These are phyloP conservation scores for Trichogramma dendrolimi DNA, from an alignment of 2,888 invertebrate genomes.

Conservation along the genomic window DNA sequence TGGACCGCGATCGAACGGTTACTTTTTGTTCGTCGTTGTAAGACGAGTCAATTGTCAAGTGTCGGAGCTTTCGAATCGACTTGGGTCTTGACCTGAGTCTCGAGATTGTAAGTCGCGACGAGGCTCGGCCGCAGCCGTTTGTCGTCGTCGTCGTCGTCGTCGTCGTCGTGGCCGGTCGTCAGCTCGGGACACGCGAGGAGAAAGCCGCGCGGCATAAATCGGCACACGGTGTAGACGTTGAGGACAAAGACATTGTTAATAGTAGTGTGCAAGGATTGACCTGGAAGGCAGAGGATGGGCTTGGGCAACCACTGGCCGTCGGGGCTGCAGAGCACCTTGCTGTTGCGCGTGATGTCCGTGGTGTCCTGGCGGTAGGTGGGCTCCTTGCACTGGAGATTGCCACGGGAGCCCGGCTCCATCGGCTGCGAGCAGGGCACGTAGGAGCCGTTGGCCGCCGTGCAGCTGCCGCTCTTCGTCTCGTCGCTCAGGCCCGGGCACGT, in stretches of 20 bases:
- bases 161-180: no score
- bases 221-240: no score
- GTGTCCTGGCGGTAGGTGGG: slow-evolving; percentile 38
- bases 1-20: no score
- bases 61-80: no score
- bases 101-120: no score
- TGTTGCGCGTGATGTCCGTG: slow-evolving; percentile 21
- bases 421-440: neutral
- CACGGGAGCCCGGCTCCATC: slow-evolving; percentile 31
- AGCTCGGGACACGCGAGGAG: no score
- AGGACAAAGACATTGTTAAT: slow-evolving; percentile 26
- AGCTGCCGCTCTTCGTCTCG: slow-evolving; percentile 34
- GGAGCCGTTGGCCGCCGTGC: slow-evolving; percentile 24
- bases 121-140: no score
- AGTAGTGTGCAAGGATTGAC: slow-evolving; percentile 40
- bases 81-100: no score
- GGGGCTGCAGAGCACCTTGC: slow-evolving; percentile 38
- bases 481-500: slow-evolving; percentile 38
- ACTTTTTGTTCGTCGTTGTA: no score
- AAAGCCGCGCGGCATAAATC: no score
- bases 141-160: no score
- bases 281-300: slow-evolving; percentile 47
- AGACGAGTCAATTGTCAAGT: no score
- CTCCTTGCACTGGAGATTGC: slow-evolving; percentile 36
- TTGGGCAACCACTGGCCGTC: slow-evolving; percentile 45